Evolutionary conservation across 2,113 vertebrate species (phyloP).

Genomic region (Oncorhynchus kisutch): DNA sequence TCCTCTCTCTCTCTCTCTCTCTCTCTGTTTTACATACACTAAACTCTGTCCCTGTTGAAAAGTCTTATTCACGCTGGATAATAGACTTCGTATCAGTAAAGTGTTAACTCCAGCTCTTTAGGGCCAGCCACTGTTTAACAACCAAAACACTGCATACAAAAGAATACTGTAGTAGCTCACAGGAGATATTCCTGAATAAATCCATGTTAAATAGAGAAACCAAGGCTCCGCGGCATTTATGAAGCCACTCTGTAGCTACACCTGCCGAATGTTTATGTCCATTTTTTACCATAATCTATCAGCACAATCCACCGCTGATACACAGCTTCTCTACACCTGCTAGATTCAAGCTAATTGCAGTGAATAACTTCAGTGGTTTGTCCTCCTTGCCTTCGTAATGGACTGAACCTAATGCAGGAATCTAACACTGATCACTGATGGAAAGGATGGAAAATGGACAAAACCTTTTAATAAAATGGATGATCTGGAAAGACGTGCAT

Average conservation of each 20-base stretch:
- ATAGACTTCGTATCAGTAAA: no score
- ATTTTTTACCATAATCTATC: constrained; percentile 61
- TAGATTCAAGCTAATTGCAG: constrained; percentile 36
- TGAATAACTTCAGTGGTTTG: constrained; percentile 58
- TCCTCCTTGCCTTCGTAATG: constrained; percentile 31
- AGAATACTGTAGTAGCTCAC: background rate
- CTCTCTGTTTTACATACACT: no score
- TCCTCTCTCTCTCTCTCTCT: no score
- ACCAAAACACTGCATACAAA: no score
- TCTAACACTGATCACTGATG: no score
- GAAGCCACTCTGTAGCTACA: constrained; percentile 44
- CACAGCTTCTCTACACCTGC: constrained; percentile 44
- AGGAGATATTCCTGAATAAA: constrained; percentile 10
- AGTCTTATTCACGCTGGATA: no score
- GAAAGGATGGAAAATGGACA: no score
- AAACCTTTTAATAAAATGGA: no score
- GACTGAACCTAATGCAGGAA: constrained; percentile 30
- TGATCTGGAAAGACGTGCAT: background rate
- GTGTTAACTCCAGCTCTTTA: no score
- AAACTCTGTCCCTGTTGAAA: no score
- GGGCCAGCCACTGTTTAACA: no score
- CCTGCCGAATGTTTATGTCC: constrained; percentile 50
- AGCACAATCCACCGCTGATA: constrained; percentile 46
- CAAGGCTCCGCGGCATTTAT: constrained; percentile 43
- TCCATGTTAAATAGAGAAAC: constrained; percentile 21